Conservation (phyloP, 2,888 invertebrate genomes). For the Gasteruption jaculator region DNA sequence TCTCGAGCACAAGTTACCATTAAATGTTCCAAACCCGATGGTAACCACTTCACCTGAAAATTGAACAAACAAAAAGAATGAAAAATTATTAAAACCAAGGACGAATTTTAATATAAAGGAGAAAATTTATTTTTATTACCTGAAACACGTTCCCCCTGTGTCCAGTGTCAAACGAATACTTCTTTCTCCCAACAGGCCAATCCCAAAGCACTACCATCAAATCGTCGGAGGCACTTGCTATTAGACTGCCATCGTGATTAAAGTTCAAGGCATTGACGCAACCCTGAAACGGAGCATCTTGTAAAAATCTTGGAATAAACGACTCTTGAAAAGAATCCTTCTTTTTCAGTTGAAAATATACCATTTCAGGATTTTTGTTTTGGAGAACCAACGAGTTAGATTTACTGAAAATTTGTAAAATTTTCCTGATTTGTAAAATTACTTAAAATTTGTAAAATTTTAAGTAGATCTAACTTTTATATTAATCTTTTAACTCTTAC, state of each 20-base stretch:
- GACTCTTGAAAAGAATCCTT: too few relatives aligned
- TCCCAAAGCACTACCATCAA: slow-evolving; percentile 84
- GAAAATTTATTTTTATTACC: slow-evolving; percentile 52
- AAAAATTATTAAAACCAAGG: slow-evolving; percentile 6
- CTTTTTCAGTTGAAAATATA: too few relatives aligned
- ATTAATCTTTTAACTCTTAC: too few relatives aligned
- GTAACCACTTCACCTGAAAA: slow-evolving; percentile 73
- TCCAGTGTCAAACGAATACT: slow-evolving; percentile 70
- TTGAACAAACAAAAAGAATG: slow-evolving; percentile 8
- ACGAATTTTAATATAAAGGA: neutral
- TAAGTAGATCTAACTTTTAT: too few relatives aligned
- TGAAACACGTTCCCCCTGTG: slow-evolving; percentile 88
- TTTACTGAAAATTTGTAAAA: too few relatives aligned
- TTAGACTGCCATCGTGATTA: slow-evolving; percentile 69
- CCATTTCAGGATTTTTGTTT: too few relatives aligned
- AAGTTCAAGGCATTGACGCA: slow-evolving; percentile 93
- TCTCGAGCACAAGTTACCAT: slow-evolving; percentile 87
- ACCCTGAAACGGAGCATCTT: slow-evolving; percentile 52
- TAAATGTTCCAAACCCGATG: slow-evolving; percentile 72
- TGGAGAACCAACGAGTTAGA: too few relatives aligned
- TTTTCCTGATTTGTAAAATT: too few relatives aligned
- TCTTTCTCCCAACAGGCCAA: slow-evolving; percentile 70
- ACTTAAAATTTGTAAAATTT: too few relatives aligned
- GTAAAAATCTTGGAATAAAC: too few relatives aligned
- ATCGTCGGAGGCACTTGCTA: slow-evolving; percentile 92